A percentile compares a stretch with the other conserved stretches of the same genome.
Conservation (phyloP, 2,113 vertebrate genomes). For the Forbesichthys agassizii region DNA sequence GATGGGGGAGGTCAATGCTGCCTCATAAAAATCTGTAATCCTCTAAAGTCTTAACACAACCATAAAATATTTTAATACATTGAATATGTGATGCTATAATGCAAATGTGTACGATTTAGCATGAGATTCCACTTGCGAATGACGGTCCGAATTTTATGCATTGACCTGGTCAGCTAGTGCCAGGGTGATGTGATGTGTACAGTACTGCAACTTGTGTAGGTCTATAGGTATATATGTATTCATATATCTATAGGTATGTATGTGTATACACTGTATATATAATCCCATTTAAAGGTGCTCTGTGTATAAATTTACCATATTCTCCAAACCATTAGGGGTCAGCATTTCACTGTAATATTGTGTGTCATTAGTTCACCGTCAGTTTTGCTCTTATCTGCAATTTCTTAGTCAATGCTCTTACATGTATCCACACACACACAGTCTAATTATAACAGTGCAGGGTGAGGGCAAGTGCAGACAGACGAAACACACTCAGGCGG, state of each 20-base stretch:
- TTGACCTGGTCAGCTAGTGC: slow-evolving; percentile 33
- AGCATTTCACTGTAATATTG: too few species aligned
- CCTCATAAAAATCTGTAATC: slow-evolving; percentile 60
- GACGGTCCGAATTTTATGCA: slow-evolving; percentile 33
- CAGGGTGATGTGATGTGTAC: slow-evolving; percentile 1
- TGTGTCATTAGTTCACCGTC: too few species aligned
- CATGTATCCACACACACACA: too few species aligned
- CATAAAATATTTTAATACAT: slow-evolving; percentile 63
- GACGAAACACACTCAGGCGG: too few species aligned
- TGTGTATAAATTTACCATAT: too few species aligned
- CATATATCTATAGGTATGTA: not conserved
- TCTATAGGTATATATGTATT: not conserved
- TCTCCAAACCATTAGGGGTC: too few species aligned
- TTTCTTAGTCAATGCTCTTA: too few species aligned
- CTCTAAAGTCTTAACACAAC: slow-evolving; percentile 45
- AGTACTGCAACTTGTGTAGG: not conserved
- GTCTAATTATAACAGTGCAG: too few species aligned
- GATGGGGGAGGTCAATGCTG: slow-evolving; percentile 24
- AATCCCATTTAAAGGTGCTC: too few species aligned
- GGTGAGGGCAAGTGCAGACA: too few species aligned
- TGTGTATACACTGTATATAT: too few species aligned
- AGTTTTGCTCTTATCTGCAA: too few species aligned
- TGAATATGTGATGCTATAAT: slow-evolving; percentile 55
- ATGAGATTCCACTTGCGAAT: slow-evolving; percentile 35
- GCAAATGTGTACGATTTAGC: slow-evolving; percentile 53